Conservation (phyloP, 2,888 invertebrate species). For the Agrochola lychnidis region DNA sequence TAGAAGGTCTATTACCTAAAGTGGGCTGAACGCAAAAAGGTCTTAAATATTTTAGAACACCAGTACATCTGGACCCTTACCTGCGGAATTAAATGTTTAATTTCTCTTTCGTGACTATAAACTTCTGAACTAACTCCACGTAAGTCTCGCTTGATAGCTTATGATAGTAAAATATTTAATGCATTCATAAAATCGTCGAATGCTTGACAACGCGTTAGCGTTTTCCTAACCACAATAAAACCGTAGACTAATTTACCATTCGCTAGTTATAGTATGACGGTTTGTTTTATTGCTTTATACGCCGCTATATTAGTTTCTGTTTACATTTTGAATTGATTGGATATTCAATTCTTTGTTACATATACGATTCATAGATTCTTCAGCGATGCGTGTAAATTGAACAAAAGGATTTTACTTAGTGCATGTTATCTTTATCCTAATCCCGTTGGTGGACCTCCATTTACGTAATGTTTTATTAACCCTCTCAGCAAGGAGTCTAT, state of each 20-base stretch:
- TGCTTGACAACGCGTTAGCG: constrained; percentile 41
- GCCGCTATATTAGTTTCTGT: constrained; percentile 15
- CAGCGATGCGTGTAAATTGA: background rate
- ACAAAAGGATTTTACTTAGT: constrained; percentile 20
- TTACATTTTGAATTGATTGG: constrained; percentile 13
- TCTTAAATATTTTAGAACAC: constrained; percentile 58
- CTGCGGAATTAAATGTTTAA: constrained; percentile 35
- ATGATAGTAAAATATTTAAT: constrained; percentile 43
- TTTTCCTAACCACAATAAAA: constrained; percentile 54
- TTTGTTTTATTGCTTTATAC: constrained; percentile 32
- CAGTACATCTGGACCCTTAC: constrained; percentile 34
- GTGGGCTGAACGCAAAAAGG: constrained; percentile 54
- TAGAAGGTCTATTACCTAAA: constrained; percentile 51
- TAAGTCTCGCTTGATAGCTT: constrained; percentile 24
- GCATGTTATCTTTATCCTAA: constrained; percentile 34
- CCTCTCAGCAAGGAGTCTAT: constrained; percentile 25
- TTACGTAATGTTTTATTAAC: constrained; percentile 30
- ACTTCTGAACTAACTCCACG: constrained; percentile 18
- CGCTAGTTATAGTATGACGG: background rate
- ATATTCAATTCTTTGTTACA: background rate
- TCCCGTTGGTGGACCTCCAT: constrained; percentile 5
- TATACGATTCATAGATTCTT: background rate
- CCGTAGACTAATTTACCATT: constrained; percentile 24
- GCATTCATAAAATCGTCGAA: constrained; percentile 46
- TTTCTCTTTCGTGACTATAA: constrained; percentile 40